Evolutionary conservation across 1,140 invertebrate species (phyloP).

Genomic region (Drosophila ogumai): DNA sequence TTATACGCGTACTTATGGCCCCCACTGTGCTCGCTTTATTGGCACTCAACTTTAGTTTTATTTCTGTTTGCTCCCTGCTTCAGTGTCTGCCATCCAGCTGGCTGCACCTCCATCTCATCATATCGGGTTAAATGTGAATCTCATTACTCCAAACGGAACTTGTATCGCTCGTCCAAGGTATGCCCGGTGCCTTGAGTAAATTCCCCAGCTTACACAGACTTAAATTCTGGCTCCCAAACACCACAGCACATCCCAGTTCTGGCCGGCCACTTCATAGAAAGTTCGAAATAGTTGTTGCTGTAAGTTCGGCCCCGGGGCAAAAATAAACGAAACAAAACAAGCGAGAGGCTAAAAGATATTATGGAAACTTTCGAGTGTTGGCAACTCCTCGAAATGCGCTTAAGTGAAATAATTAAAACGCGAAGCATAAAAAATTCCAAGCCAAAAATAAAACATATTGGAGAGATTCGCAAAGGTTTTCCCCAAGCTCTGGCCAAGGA

Average conservation of each 20-base stretch:
- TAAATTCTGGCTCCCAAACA: conserved; percentile 10
- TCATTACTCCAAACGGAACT: conserved; percentile 52
- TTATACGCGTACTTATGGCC: conserved; percentile 50
- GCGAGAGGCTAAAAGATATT: conserved; percentile 33
- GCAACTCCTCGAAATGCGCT: conserved; percentile 48
- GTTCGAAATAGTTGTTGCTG: conserved; percentile 41
- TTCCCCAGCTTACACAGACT: conserved; percentile 13
- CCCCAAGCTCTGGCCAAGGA: neutral
- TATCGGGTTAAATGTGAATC: conserved; percentile 68
- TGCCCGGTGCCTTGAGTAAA: conserved; percentile 1
- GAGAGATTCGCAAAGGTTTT: neutral
- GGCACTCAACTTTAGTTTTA: conserved; percentile 71
- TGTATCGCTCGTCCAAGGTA: neutral
- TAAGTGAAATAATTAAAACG: conserved; percentile 55
- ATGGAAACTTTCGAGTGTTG: conserved; percentile 53
- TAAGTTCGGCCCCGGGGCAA: conserved; percentile 19
- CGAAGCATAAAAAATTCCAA: conserved; percentile 24
- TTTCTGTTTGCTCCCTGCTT: conserved; percentile 40
- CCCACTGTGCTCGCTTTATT: conserved; percentile 58
- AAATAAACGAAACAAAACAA: conserved; percentile 39
- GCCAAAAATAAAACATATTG: conserved; percentile 8
- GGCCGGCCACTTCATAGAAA: conserved; percentile 29
- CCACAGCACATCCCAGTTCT: neutral
- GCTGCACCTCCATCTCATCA: conserved; percentile 60
- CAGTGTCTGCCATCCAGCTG: conserved; percentile 26